A percentile compares a stretch with the other conserved stretches of the same genome.
phyloP scores from a whole-genome alignment of 2,797 vertebrate species.

The Enteromius paludinosus region DNA sequence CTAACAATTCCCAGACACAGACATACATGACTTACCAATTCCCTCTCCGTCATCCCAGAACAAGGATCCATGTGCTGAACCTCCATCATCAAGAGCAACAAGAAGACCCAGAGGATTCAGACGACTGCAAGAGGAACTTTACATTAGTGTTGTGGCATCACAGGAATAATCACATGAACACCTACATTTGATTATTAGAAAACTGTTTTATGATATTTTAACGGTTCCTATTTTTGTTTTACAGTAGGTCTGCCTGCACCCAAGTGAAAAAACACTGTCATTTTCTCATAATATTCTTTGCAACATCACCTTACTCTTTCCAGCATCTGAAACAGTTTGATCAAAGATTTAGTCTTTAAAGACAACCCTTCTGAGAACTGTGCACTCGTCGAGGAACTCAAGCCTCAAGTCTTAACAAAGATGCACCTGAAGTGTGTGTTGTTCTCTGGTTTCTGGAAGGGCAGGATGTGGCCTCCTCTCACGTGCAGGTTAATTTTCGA shows the following conservation, averaged over 20 bases:
- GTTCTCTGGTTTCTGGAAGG: conserved; percentile 77
- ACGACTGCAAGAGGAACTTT: conserved; percentile 65
- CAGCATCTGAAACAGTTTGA: background rate
- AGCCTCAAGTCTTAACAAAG: background rate
- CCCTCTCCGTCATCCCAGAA: conserved; percentile 93
- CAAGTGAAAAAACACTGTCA: background rate
- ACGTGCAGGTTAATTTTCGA: conserved; percentile 89
- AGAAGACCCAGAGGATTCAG: conserved; percentile 84
- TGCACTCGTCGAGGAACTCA: too few relatives aligned
- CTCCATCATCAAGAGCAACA: conserved; percentile 80
- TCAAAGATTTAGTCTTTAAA: background rate
- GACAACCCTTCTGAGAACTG: background rate
- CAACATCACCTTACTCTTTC: background rate
- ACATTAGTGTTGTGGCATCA: background rate
- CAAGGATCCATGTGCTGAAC: conserved; percentile 80
- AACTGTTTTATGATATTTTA: background rate
- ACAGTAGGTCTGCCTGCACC: background rate
- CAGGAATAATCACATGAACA: background rate
- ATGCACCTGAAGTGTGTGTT: background rate
- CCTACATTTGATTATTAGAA: background rate
- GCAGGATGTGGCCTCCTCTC: conserved; percentile 87
- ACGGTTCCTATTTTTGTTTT: background rate
- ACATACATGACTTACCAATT: conserved; percentile 76
- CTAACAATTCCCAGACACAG: background rate
- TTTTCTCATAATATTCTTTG: too few relatives aligned